phyloP scores from a whole-genome alignment of 2,888 invertebrate genomes.

The Spodoptera exigua region DNA sequence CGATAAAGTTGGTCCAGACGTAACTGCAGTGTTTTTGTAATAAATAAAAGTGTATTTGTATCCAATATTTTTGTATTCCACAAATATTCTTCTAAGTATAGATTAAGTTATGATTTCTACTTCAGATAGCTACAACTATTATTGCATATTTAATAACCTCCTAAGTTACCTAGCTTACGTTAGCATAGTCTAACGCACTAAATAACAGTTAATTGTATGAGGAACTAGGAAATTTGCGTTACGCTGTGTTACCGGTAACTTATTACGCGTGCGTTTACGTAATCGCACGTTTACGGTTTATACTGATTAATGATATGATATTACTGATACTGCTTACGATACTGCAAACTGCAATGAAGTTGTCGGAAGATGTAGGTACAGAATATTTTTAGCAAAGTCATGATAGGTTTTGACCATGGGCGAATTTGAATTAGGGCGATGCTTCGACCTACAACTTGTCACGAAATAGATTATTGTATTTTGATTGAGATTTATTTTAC shows the following conservation, averaged over 20 bases:
- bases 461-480: too few relatives aligned
- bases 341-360: not conserved
- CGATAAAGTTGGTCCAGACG: not conserved
- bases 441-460: too few relatives aligned
- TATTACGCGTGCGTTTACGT: slow-evolving; percentile 34
- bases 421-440: too few relatives aligned
- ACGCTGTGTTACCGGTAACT: slow-evolving; percentile 31
- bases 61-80: too few relatives aligned
- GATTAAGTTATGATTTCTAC: too few relatives aligned
- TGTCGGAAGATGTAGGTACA: not conserved
- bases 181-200: slow-evolving; percentile 18
- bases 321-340: slow-evolving; percentile 19
- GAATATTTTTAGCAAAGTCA: not conserved
- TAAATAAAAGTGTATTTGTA: not conserved
- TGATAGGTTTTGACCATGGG: not conserved
- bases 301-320: slow-evolving; percentile 25
- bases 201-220: slow-evolving; percentile 47
- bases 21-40: not conserved
- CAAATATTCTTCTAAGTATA: too few relatives aligned
- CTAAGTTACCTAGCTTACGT: slow-evolving; percentile 11
- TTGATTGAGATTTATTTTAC: too few relatives aligned
- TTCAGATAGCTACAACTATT: not conserved
- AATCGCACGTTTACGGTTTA: slow-evolving; percentile 18
- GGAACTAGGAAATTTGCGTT: slow-evolving; percentile 52
- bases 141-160: slow-evolving; percentile 6